Evolutionary conservation across 2,888 invertebrate genomes (phyloP).

Genomic region (Scaptodrosophila latifasciaeformis): DNA sequence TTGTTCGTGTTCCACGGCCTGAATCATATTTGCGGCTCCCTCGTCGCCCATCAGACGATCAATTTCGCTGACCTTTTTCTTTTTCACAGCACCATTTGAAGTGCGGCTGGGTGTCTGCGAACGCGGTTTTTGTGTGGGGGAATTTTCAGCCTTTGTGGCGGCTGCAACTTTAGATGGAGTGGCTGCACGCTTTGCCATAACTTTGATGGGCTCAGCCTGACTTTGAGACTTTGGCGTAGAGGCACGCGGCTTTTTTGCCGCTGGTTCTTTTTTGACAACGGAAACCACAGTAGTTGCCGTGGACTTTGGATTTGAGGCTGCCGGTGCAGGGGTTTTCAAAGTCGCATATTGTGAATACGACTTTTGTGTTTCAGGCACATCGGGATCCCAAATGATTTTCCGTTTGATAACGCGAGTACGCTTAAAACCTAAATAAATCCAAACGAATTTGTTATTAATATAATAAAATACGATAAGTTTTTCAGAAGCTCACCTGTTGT

Average conservation of each 20-base stretch:
- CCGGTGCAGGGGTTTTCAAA: constrained; percentile 24
- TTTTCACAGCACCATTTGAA: constrained; percentile 63
- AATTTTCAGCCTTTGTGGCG: constrained; percentile 1
- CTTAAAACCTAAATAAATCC: constrained; percentile 54
- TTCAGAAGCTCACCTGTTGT: constrained; percentile 20
- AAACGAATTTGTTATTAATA: too few species aligned
- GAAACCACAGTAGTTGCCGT: background rate
- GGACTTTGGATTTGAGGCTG: constrained; percentile 7
- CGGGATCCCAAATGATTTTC: constrained; percentile 85
- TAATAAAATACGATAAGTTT: too few species aligned
- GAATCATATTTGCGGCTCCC: constrained; percentile 90
- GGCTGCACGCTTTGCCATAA: constrained; percentile 26
- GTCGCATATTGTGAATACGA: constrained; percentile 69
- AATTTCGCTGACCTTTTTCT: constrained; percentile 82
- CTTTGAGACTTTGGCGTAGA: constrained; percentile 54
- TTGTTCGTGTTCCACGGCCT: constrained; percentile 80
- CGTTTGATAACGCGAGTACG: constrained; percentile 80
- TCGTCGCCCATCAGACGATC: constrained; percentile 88
- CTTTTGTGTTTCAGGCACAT: constrained; percentile 73
- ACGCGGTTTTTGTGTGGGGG: constrained; percentile 51
- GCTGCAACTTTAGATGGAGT: constrained; percentile 27
- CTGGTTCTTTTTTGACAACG: constrained; percentile 22
- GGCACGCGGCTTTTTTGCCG: constrained; percentile 47
- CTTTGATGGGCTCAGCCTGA: constrained; percentile 19
- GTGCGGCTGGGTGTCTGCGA: constrained; percentile 58